Evolutionary conservation across 1,140 invertebrate genomes (phyloP), one percentile per base, ranked within the genome.

Genomic region (Drosophila miranda): DNA sequence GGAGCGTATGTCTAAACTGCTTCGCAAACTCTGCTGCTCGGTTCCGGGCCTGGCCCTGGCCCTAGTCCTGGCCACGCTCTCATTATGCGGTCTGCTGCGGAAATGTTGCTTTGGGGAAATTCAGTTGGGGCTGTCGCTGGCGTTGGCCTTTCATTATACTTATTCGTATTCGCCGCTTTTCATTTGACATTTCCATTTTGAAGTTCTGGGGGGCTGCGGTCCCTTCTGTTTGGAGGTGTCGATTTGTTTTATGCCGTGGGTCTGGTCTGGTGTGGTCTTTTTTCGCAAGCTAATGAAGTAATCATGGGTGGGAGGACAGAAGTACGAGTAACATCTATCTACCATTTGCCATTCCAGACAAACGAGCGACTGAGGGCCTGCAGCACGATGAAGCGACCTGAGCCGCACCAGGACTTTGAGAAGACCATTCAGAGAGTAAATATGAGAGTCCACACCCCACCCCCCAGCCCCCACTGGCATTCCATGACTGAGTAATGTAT

Each of bases 371-470:
- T 90, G 45, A 83, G 87, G 52, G 69, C 71, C 53, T 90, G 89
- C 70, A 76, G 76, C 57, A 90, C 89, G 9, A 89, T 90, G 75
- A 90, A 89, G 54, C 75, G 89, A 30, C 82, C 87, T 1, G 89
- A 90, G 45, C 89, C 89, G 9, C 89, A 90, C 53, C 89, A 90
- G 72, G 90, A 90, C 57, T 90, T 90, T 48, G 89, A 90, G 70
- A 90, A 90, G 75, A 90, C 89, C 63, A 90, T 90, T 75, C 87
- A 90, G 74, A 73, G 89, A 58, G 89, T 90, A 90, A 90, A 61
- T 79, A 76, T 63, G 8, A 41, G 21, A 55, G 13, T 26, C 54
- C 13, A 42, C 49, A 23, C 23, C 4, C 23, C 23, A 4, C 0
- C 0, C 11, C 11, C 34, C 11, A 38, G 0, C 34, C 3, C 2